Evolutionary conservation across 2,113 vertebrate species (phyloP), one percentile per base, ranked within the genome.

Genomic region (Etheostoma cragini): DNA sequence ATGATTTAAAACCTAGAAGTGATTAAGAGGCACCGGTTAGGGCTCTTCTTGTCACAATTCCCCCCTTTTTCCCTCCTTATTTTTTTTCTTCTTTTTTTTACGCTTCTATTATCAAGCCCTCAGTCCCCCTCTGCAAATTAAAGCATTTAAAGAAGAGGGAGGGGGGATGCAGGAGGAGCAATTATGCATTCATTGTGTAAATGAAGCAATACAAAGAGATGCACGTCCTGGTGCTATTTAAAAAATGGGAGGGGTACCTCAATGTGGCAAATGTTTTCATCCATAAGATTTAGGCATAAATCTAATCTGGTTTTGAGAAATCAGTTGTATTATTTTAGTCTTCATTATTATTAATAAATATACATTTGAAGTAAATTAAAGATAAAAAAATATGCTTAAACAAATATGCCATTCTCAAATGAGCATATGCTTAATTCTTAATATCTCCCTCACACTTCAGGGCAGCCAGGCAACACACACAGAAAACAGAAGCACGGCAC

Each of bases 1-100:
- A 99, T 99, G 96, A 99, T 97, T 99, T 98, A 98, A 98, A 99
- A 99, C 98, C 98, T 99, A 98, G 97, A 98, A 98, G 97, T 98
- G 97, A 99, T 99, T 98, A 98, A 98, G 97, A 99, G 97, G 97
- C 97, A 98, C 97, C 97, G 95, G 98, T 99, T 99, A 99, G 97
- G 97, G 96, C 96, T 95, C 93, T 92, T 95, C 95, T 96, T 96
- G 95, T 97, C 92, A 94, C 92, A 94, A 85, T 84, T 87, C 79
- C 87, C 87, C 84, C 86, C 84, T 84, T 85, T 91, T 94, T 95
- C 94, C 94, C 94, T 92, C 50, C 46, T 66, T 8, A 72, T 76
- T 53, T 61, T 77, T 87, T 73, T 83, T 84, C 30, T 69, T 82
- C 80, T 83, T 77, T 78, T 71, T 84, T 97, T 97, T 93, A 96